These are phyloP conservation scores for Coracias cyanogaster DNA, from an alignment of 2,797 vertebrate species.

Conservation along the genomic window DNA sequence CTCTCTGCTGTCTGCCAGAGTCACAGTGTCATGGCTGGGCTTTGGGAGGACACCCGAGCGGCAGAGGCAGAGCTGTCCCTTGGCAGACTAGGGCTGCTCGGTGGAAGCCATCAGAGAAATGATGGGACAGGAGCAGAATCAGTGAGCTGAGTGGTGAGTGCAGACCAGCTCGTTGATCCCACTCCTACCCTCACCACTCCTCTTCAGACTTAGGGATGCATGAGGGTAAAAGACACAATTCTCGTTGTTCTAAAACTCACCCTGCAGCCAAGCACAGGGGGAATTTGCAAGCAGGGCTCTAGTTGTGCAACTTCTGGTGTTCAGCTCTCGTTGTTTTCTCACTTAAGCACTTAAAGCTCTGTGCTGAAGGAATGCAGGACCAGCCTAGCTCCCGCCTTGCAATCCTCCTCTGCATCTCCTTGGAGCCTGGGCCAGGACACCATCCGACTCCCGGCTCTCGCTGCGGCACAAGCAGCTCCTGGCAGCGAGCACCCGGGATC, in stretches of 20 bases:
- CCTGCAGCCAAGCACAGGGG: background rate
- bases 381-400: background rate
- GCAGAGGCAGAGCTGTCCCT: background rate
- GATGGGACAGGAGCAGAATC: background rate
- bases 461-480: background rate
- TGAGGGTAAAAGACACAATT: background rate
- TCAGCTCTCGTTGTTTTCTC: background rate
- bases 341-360: background rate
- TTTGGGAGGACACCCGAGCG: background rate
- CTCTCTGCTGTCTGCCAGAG: fast-evolving
- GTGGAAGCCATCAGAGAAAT: background rate
- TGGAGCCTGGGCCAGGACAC: background rate
- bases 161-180: background rate
- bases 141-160: background rate
- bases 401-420: background rate
- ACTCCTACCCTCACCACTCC: too few relatives aligned
- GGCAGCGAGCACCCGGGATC: background rate
- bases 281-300: background rate
- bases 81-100: background rate
- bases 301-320: fast-evolving
- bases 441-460: background rate
- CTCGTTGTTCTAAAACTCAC: background rate
- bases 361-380: background rate
- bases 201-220: background rate
- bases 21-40: background rate